A percentile compares a stretch with the other conserved stretches of the same genome.
Conservation (phyloP, 1,140 invertebrate species). For the Heterodera schachtii region DNA sequence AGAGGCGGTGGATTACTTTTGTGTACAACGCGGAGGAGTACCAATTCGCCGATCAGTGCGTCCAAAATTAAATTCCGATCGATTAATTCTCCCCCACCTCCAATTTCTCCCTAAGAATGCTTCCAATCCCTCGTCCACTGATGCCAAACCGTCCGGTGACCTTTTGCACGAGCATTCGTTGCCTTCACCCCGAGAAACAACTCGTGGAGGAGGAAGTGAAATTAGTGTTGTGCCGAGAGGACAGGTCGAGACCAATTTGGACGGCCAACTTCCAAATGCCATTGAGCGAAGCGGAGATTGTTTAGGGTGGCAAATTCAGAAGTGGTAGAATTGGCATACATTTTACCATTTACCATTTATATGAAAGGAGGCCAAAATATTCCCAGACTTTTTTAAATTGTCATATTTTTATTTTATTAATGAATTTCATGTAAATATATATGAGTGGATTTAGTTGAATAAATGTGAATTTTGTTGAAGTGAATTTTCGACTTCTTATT, state of each 20-base stretch:
- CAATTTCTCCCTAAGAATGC: conserved; percentile 25
- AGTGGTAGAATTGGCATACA: too few species aligned
- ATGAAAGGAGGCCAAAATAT: too few species aligned
- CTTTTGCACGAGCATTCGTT: conserved; percentile 35
- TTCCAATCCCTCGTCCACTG: conserved; percentile 30
- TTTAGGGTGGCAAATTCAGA: background rate
- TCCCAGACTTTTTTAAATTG: too few species aligned
- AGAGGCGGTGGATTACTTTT: conserved; percentile 35
- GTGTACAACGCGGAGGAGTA: conserved; percentile 46
- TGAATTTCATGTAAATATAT: too few species aligned
- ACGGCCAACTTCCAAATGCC: conserved; percentile 46
- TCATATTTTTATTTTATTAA: too few species aligned
- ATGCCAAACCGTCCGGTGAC: conserved; percentile 34
- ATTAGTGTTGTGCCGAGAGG: conserved; percentile 40
- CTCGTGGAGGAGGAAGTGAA: conserved; percentile 39
- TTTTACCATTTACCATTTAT: too few species aligned
- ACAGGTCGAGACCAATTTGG: conserved; percentile 43
- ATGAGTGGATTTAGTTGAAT: too few species aligned
- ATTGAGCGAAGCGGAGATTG: conserved; percentile 36
- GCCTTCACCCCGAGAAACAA: conserved; percentile 51
- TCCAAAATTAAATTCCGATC: background rate
- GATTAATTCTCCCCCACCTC: background rate
- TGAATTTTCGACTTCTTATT: too few species aligned
- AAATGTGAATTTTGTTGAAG: too few species aligned
- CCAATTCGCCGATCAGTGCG: conserved; percentile 25